Evolutionary conservation across 2,113 vertebrate species (phyloP).

Genomic region (Laterallus jamaicensis): DNA sequence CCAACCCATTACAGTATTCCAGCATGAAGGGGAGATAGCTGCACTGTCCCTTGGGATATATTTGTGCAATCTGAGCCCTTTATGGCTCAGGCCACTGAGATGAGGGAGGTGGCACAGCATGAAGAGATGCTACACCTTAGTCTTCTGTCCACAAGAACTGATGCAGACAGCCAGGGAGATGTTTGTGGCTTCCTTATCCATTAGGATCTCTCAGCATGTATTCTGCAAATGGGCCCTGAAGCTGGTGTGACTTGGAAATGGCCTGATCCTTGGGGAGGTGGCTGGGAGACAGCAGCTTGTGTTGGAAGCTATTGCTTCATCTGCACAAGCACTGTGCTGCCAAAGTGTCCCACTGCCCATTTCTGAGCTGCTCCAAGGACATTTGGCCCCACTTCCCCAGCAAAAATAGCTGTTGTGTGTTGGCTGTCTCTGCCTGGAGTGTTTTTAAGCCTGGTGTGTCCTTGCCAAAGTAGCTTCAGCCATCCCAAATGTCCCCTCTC

Average conservation of each 20-base stretch:
- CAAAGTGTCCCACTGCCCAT: neutral
- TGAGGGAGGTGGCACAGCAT: neutral
- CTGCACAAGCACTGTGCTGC: neutral
- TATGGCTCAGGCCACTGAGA: neutral
- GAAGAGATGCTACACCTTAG: neutral
- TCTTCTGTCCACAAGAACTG: neutral
- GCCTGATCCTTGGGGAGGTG: neutral
- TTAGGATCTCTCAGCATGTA: neutral
- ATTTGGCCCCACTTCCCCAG: neutral
- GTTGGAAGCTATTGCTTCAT: neutral
- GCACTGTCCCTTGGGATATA: neutral
- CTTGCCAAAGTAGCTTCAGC: neutral
- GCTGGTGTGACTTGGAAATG: neutral
- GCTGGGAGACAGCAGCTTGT: neutral
- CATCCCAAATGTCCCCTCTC: neutral
- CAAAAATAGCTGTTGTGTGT: neutral
- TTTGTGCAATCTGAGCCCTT: neutral
- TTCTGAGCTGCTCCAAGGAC: neutral
- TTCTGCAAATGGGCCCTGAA: neutral
- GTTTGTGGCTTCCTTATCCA: neutral
- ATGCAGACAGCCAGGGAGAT: neutral
- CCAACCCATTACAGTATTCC: neutral
- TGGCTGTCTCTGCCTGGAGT: neutral
- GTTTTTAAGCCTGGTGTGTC: neutral
- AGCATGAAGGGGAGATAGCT: neutral